Evolutionary conservation across 2,888 invertebrate species (phyloP), one percentile per base, ranked within the genome.

Genomic region (Thelaira solivaga): DNA sequence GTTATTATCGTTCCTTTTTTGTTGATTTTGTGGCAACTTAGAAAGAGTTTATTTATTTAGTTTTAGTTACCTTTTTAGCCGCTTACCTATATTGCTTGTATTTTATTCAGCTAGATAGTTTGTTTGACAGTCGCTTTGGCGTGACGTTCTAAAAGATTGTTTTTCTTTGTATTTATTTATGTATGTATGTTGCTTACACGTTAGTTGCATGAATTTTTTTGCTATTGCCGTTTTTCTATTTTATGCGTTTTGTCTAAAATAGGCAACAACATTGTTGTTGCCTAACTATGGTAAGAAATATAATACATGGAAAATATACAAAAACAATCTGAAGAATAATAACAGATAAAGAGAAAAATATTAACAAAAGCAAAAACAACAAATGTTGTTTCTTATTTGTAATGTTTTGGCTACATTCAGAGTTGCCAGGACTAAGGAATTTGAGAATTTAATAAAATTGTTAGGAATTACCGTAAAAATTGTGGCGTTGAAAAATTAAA

Each of bases 1-100:
- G 5, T 82, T 81, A 80, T 82, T 62, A 65, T 43, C 39, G 62
- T 74, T 79, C 61, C 77, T n/a, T n/a, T n/a, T n/a, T n/a, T 69
- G 61, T 72, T 82, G 80, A 80, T 81, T 57, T 55, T 72, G 67
- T 67, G 41, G 47, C 47, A 39, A 29, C 34, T 36, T n/a, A n/a
- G n/a, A n/a, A n/a, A n/a, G n/a, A n/a, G n/a, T n/a, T n/a, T n/a
- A n/a, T n/a, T n/a, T n/a, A 47, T 64, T 57, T 16, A 57, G 72
- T 72, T 39, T 69, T 64, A 53, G 69, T 76, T 74, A 71, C 62
- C 76, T 72, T 75, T 76, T 69, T 75, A 59, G 75, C 65, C 34
- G 51, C 59, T 55, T n/a, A n/a, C n/a, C n/a, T 57, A 47, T 55
- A 53, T 61, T 71, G 51, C 59, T 65, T 10, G 26, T 61, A 61